Base-by-base conservation (phyloP, 2,888 invertebrate species). In the Sarcophaga subvicina region DNA sequence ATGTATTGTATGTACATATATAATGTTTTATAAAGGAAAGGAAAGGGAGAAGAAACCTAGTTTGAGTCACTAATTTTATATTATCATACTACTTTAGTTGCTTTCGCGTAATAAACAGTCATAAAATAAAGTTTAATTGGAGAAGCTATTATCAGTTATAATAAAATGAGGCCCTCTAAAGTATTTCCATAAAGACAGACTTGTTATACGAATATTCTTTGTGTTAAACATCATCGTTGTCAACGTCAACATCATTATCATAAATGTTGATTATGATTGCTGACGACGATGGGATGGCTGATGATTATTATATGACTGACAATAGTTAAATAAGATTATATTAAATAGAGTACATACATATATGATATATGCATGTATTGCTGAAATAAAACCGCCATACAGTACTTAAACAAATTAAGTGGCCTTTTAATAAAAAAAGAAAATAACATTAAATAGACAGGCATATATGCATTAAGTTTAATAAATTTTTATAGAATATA, bases 111-210 rank as follows among this genome's bases (percentile, higher is more conserved):
- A 79, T 77, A 72, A 80, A 20, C 80, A 70, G 73, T 47, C 76
- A 83, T 86, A 63, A 72, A 80, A 85, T 66, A 77, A 73, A 73
- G 59, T 86, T 86, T 83, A 86, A 86, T 86, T 86, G 86, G 49
- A 37, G 37, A 83, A 86, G 80, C 69, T 73, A 83, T 83, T 83
- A 83, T 80, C 72, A 77, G 80, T 73, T 71, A 80, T 80, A 77
- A 62, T 37, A 80, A 59, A 83, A 72, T 75, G 64, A 59, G 71
- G 62, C 62, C 27, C 69, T 67, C 20, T 37, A 37, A 37, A 37
- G 37, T 37, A 37, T 37, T 37, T 37, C 37, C 37, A 10, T 37
- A 37, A 54, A 12, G 54, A 17, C 5, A 49, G 49, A 4, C 14
- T 49, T 49, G 49, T 49, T 49, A 49, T 49, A 20, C 20, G 20